Percentiles rank a stretch among this genome's conserved stretches.
phyloP scores from a whole-genome alignment of 1,140 invertebrate genomes.

The Pseudachorutes palmiensis region DNA sequence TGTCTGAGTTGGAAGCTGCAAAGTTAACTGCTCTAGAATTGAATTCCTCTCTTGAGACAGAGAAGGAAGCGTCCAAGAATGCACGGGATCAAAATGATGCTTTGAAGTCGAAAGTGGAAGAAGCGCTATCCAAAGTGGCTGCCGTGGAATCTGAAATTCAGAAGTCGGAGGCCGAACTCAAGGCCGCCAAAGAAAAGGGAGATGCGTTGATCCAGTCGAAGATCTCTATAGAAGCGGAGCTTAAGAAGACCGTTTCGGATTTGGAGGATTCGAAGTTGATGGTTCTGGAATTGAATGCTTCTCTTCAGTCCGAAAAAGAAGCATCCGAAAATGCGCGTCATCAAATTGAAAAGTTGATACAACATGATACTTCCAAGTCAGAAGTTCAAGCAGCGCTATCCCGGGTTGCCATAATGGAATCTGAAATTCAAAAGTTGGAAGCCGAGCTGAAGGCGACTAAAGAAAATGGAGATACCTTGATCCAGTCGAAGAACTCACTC shows the following conservation, averaged over 20 bases:
- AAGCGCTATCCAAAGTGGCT: neutral
- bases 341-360: neutral
- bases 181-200: slow-evolving; percentile 1
- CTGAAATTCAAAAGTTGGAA: slow-evolving; percentile 1
- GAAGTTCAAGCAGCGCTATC: slow-evolving; percentile 27
- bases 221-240: too few species aligned
- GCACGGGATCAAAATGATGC: neutral
- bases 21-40: too few species aligned
- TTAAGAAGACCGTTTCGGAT: too few species aligned
- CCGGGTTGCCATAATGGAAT: neutral
- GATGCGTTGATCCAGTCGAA: too few species aligned
- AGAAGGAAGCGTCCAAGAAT: neutral
- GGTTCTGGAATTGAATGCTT: neutral
- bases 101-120: neutral
- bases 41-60: neutral
- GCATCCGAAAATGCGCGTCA: neutral
- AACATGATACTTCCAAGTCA: slow-evolving; percentile 40
- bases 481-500: too few species aligned
- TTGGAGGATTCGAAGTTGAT: slow-evolving; percentile 28
- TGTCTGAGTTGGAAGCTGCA: too few species aligned
- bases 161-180: neutral
- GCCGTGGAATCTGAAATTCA: neutral
- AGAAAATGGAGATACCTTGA: neutral
- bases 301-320: slow-evolving; percentile 42
- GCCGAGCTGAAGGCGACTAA: neutral